Evolutionary conservation across 2,888 invertebrate genomes (phyloP).

Genomic region (Hypomecis punctinalis): DNA sequence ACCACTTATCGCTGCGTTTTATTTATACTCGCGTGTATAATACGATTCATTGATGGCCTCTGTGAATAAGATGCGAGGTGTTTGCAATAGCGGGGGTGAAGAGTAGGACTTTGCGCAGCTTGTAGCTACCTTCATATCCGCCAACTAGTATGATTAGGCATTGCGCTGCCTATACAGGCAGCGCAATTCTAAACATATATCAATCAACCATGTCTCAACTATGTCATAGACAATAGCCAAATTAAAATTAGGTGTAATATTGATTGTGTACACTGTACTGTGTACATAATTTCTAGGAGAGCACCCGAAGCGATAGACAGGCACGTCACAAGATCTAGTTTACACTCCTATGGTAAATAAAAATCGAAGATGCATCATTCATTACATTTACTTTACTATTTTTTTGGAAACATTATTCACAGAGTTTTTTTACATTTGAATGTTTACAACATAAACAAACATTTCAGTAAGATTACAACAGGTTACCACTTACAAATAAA

Average conservation of each 20-base stretch:
- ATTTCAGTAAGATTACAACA: slow-evolving; percentile 5
- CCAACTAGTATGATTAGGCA: too few relatives aligned
- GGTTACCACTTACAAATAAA: slow-evolving; percentile 16
- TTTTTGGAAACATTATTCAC: slow-evolving; percentile 17
- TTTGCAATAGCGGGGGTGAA: too few relatives aligned
- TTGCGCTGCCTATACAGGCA: too few relatives aligned
- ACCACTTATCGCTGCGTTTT: not conserved
- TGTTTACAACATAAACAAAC: slow-evolving; percentile 11
- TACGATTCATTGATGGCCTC: not conserved
- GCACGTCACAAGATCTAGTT: not conserved
- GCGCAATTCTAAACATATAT: too few relatives aligned
- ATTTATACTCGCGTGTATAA: not conserved
- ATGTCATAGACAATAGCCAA: too few relatives aligned
- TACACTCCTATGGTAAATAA: not conserved
- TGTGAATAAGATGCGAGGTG: not conserved
- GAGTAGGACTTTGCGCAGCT: too few relatives aligned
- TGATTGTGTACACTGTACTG: too few relatives aligned
- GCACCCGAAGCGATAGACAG: not conserved
- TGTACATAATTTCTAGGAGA: too few relatives aligned
- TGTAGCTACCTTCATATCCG: too few relatives aligned
- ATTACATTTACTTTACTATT: slow-evolving; percentile 29
- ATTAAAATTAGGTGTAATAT: too few relatives aligned
- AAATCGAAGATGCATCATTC: slow-evolving; percentile 18
- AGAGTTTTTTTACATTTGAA: slow-evolving; percentile 39
- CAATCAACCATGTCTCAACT: too few relatives aligned